Conservation (phyloP, 2,113 vertebrate genomes). For the Alligator mississippiensis region DNA sequence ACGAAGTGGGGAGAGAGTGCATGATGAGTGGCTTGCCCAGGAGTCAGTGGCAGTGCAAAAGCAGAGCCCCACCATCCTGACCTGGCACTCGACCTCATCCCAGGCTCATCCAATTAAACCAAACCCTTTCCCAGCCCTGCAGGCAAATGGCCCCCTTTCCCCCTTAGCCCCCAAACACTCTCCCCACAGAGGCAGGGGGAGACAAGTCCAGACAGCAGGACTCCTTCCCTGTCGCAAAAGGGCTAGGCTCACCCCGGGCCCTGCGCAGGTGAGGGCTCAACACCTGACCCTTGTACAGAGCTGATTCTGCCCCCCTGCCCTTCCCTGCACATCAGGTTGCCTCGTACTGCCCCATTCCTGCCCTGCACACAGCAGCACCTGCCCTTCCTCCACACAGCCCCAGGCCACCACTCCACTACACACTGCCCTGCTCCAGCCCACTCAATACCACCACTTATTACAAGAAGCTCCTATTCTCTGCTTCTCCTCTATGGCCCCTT, state of each 20-base stretch:
- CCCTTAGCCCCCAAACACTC: neutral
- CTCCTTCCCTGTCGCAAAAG: neutral
- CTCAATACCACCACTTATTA: neutral
- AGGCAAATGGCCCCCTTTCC: neutral
- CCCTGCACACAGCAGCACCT: neutral
- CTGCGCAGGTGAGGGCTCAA: neutral
- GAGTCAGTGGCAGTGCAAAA: no score
- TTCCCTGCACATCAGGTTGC: neutral
- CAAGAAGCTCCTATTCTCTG: neutral
- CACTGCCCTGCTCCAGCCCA: neutral
- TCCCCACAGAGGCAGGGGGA: neutral
- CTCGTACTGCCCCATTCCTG: neutral
- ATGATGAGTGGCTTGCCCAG: neutral
- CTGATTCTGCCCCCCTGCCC: neutral
- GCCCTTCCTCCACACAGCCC: neutral
- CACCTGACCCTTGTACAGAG: neutral
- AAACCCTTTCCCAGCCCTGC: neutral
- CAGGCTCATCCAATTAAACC: fast-evolving
- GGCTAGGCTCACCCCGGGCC: neutral
- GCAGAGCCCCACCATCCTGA: neutral
- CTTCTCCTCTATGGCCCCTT: constrained; percentile 7
- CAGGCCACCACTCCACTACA: neutral
- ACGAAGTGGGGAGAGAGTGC: no score
- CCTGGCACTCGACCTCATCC: fast-evolving
- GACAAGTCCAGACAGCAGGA: neutral